Evolutionary conservation across 2,113 vertebrate genomes (phyloP), one percentile per base, ranked within the genome.

Genomic region (Diadophis punctatus): DNA sequence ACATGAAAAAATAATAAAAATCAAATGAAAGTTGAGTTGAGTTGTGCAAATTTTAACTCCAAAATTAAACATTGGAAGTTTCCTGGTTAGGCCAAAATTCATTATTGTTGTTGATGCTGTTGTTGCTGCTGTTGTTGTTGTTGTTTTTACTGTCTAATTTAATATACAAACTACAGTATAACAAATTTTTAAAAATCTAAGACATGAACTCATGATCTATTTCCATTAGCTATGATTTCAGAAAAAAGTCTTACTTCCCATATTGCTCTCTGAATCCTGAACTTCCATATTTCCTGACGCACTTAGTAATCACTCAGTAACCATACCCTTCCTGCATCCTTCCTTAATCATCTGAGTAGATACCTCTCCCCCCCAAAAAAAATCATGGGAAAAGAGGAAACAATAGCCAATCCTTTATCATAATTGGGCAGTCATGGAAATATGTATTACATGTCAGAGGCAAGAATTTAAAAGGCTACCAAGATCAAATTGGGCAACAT

Each of bases 281-380:
- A n/a, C 68, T 93, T 93, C 52, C 86, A 91, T 94, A 90, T 91
- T 51, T 90, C 88, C 9, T 25, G 48, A 18, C 51, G 53, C 60
- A 91, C 93, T 96, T 93, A 93, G 68, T 90, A 95, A 93, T 88
- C 92, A 92, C 95, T 95, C 90, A 88, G 94, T 95, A 96, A 94
- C 93, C 95, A 95, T 93, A 95, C 93, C 94, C 96, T 96, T 95
- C 96, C 95, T 95, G 91, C 90, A 94, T 94, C 95, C 96, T 96
- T 96, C 95, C 95, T 97, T 95, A 93, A 91, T 96, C 46, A 3
- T 88, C 93, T 95, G 95, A 95, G 86, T 94, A 94, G 91, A 92
- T 92, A 39, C 93, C 95, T 92, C 93, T 94, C 23, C 8, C 2
- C 8, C 56, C 22, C 10, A 30, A 96, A 96, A 95, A 96, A 90